phyloP scores from a whole-genome alignment of 2,113 vertebrate genomes.

The Hucho hucho region DNA sequence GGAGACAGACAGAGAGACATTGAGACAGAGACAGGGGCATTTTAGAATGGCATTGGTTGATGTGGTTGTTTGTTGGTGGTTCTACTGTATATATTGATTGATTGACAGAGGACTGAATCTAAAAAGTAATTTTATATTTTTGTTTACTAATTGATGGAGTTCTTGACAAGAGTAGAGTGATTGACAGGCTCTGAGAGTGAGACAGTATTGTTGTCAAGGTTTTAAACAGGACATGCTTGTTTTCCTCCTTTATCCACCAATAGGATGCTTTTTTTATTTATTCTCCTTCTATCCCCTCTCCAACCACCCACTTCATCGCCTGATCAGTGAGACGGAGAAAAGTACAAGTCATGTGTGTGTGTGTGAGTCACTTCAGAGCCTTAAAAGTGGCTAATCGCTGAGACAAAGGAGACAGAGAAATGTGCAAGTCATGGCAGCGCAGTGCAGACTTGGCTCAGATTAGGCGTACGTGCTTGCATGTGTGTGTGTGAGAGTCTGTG shows the following conservation, averaged over 20 bases:
- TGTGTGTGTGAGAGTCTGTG: conserved; percentile 10
- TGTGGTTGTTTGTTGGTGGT: not conserved
- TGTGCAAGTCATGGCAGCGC: conserved; percentile 20
- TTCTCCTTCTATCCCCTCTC: conserved; percentile 28
- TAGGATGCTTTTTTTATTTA: conserved; percentile 30
- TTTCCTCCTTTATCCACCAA: not conserved
- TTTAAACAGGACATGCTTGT: not conserved
- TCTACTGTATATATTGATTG: not conserved
- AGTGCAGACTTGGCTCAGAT: conserved; percentile 40
- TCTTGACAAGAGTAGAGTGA: too few species aligned
- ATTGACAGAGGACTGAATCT: not conserved
- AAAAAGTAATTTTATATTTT: not conserved
- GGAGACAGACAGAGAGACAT: not conserved
- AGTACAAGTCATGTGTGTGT: too few species aligned
- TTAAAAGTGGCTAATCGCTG: conserved; percentile 18
- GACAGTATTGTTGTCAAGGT: not conserved
- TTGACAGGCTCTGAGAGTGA: too few species aligned
- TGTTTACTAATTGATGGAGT: too few species aligned
- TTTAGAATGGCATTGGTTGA: not conserved
- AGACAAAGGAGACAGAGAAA: conserved; percentile 29
- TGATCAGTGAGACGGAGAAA: too few species aligned
- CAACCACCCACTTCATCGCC: not conserved
- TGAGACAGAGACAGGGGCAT: not conserved
- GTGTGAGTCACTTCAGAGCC: conserved; percentile 14
- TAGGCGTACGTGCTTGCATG: conserved; percentile 9